These are phyloP conservation scores for Chelidonichthys spinosus DNA, from an alignment of 2,797 vertebrate species.

Conservation along the genomic window DNA sequence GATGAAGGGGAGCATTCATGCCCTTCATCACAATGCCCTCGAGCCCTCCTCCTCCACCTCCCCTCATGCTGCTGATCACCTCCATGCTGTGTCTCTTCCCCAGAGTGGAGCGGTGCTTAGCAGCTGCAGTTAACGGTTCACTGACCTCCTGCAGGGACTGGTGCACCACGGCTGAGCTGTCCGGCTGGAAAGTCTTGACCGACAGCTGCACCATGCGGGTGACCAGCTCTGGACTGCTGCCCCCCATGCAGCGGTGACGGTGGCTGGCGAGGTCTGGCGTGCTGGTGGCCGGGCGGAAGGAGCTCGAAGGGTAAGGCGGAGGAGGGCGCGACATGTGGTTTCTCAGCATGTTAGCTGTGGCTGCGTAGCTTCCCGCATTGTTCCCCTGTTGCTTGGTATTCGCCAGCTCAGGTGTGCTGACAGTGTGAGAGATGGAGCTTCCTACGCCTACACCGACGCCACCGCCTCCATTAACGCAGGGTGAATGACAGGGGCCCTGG, in stretches of 20 bases:
- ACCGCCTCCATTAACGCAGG: constrained; percentile 70
- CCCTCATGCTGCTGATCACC: constrained; percentile 90
- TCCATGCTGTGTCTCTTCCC: constrained; percentile 96
- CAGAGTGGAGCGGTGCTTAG: constrained; percentile 87
- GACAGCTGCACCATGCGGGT: constrained; percentile 96
- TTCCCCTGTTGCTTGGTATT: constrained; percentile 89
- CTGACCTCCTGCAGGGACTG: constrained; percentile 96
- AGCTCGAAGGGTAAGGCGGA: constrained; percentile 88
- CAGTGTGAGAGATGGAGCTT: constrained; percentile 94
- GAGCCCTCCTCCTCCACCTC: constrained; percentile 84
- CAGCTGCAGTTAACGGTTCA: constrained; percentile 88
- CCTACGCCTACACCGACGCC: constrained; percentile 61
- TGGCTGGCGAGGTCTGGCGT: constrained; percentile 96
- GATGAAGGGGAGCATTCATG: constrained; percentile 86
- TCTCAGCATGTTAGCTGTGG: constrained; percentile 87
- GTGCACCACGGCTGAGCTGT: constrained; percentile 93
- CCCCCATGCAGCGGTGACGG: constrained; percentile 90
- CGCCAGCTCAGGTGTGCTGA: constrained; percentile 95
- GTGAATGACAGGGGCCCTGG: constrained; percentile 75
- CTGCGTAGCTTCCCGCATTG: constrained; percentile 74
- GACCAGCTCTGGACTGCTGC: constrained; percentile 95
- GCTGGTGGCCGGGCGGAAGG: constrained; percentile 94
- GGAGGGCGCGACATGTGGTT: constrained; percentile 93
- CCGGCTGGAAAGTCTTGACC: constrained; percentile 97
- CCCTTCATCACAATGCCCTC: constrained; percentile 91